Percentiles rank a stretch among this genome's conserved stretches.
Conservation (phyloP, 2,797 vertebrate genomes). For the Ctenopoma kingsleyae region DNA sequence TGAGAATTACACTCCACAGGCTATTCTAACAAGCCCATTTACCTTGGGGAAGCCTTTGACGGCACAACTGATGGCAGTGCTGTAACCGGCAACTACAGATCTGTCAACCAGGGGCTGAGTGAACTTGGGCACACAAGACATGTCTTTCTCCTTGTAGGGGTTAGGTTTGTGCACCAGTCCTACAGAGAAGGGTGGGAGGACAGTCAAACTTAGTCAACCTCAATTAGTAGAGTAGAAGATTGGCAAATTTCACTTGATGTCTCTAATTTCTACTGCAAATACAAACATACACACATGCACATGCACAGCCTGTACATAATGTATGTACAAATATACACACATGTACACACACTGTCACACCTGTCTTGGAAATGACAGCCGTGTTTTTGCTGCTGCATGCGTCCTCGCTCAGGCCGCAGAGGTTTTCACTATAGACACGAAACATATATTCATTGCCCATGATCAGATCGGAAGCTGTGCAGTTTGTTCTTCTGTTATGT, state of each 20-base stretch:
- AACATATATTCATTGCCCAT: constrained; percentile 94
- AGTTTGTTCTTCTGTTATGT: constrained; percentile 88
- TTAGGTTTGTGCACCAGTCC: constrained; percentile 77
- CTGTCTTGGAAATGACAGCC: constrained; percentile 87
- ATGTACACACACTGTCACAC: constrained; percentile 62
- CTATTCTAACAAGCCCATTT: constrained; percentile 33
- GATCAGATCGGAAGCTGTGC: constrained; percentile 90
- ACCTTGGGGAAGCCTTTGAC: constrained; percentile 91
- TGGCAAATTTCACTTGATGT: background rate
- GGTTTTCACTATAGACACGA: constrained; percentile 90
- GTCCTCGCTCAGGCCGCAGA: constrained; percentile 89
- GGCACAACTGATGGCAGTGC: constrained; percentile 90
- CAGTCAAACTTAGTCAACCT: constrained; percentile 1
- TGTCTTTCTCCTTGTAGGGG: constrained; percentile 88
- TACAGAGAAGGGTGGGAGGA: constrained; percentile 49
- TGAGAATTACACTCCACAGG: constrained; percentile 17
- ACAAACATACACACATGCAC: background rate
- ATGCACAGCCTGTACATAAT: background rate
- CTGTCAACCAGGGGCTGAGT: constrained; percentile 89
- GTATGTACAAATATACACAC: background rate
- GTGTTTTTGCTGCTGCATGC: constrained; percentile 87
- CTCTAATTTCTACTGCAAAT: background rate
- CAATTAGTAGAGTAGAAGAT: constrained; percentile 20
- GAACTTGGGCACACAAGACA: constrained; percentile 87
- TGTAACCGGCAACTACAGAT: constrained; percentile 89